Conservation (phyloP, 2,113 vertebrate genomes). For the Sapayoa aenigma region DNA sequence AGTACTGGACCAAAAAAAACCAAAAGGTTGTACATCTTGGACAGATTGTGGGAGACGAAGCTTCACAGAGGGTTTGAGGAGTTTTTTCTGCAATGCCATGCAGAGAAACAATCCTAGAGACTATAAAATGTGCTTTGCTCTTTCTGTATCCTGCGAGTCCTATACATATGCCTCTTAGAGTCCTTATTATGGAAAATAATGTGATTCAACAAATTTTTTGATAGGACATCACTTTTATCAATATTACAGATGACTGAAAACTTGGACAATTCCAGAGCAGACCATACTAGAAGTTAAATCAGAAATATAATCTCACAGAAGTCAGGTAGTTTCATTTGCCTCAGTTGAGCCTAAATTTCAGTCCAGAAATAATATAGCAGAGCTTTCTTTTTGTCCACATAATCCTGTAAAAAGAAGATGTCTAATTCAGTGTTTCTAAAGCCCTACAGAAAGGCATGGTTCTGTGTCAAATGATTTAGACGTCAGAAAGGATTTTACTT, state of each 20-base stretch:
- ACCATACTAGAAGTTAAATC: background rate
- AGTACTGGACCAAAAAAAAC: background rate
- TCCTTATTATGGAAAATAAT: background rate
- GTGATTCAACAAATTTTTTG: background rate
- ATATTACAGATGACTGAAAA: background rate
- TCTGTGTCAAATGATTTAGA: background rate
- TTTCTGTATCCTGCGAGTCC: background rate
- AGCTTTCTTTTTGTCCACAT: background rate
- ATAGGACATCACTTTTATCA: background rate
- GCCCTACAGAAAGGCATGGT: background rate
- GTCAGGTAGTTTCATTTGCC: background rate
- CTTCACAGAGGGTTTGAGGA: fast-evolving
- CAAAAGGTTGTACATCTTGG: background rate
- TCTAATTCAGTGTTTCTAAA: background rate
- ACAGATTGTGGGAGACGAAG: background rate
- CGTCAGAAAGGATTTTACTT: background rate
- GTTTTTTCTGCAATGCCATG: background rate
- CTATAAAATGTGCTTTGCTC: background rate
- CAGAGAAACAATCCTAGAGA: background rate
- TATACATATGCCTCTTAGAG: background rate
- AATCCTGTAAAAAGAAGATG: background rate
- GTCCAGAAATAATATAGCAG: background rate
- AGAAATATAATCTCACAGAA: background rate
- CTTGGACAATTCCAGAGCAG: background rate
- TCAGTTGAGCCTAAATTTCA: background rate